Conservation (phyloP, 1,140 invertebrate genomes). For the Drosophila pectinifera region DNA sequence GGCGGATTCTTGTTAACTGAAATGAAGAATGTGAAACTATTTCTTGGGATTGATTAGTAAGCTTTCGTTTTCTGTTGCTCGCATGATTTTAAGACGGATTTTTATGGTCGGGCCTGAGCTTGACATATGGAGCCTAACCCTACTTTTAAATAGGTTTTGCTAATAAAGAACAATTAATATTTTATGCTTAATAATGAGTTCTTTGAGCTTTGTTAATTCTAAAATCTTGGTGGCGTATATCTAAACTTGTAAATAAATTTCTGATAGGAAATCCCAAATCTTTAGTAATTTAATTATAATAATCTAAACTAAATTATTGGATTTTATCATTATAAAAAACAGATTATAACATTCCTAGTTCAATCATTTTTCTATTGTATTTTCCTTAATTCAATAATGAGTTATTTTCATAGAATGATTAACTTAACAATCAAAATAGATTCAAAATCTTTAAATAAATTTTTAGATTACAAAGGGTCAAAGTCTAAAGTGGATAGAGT, state of each 20-base stretch:
- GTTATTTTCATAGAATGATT: too few relatives aligned
- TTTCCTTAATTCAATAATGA: too few relatives aligned
- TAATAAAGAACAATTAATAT: background rate
- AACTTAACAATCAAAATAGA: too few relatives aligned
- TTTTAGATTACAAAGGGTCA: background rate
- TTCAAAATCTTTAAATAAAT: background rate
- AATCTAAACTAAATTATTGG: too few relatives aligned
- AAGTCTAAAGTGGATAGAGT: background rate
- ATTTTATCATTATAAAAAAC: too few relatives aligned
- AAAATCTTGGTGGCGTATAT: too few relatives aligned
- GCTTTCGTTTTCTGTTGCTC: background rate
- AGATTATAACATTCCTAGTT: too few relatives aligned
- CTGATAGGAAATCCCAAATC: too few relatives aligned
- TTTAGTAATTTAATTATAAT: too few relatives aligned
- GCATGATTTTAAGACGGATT: background rate
- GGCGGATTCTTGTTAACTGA: background rate
- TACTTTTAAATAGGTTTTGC: background rate
- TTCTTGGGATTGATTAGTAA: background rate
- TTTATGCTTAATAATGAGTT: background rate
- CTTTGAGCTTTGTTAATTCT: background rate
- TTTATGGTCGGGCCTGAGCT: too few relatives aligned
- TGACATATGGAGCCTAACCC: background rate
- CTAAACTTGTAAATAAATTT: too few relatives aligned
- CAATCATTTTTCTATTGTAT: too few relatives aligned
- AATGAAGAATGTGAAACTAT: constrained; percentile 4